A percentile compares a stretch with the other conserved stretches of the same genome.
Conservation (phyloP, 2,888 invertebrate species). For the Sepioteuthis lessoniana region DNA sequence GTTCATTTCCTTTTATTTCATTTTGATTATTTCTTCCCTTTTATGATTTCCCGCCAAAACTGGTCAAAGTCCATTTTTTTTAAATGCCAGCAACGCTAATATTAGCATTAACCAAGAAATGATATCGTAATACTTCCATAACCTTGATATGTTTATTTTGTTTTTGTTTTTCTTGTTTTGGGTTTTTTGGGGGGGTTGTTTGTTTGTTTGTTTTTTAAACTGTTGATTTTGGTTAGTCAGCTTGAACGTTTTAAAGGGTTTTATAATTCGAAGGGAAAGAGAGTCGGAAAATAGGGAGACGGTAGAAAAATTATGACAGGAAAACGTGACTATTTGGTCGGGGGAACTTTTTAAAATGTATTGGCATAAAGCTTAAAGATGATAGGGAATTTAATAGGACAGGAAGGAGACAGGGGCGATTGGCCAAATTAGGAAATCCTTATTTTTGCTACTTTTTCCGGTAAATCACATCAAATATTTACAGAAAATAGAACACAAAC, state of each 20-base stretch:
- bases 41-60: background rate
- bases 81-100: background rate
- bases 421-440: background rate
- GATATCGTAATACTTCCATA: too few species aligned
- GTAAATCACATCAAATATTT: background rate
- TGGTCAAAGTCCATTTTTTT: background rate
- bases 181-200: too few species aligned
- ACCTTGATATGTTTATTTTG: too few species aligned
- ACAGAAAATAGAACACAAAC: background rate
- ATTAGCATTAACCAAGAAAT: background rate
- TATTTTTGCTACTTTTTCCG: background rate
- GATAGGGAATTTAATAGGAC: background rate
- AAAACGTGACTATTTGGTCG: constrained; percentile 17
- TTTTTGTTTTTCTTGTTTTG: too few species aligned
- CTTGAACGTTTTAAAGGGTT: background rate
- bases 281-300: background rate
- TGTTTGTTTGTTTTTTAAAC: too few species aligned
- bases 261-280: background rate
- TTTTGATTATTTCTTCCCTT: background rate
- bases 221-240: background rate
- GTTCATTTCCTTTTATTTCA: background rate
- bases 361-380: background rate
- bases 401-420: background rate
- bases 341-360: background rate
- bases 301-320: background rate